Evolutionary conservation across 2,888 invertebrate species (phyloP).

Genomic region (Nematopogon swammerdamellus): DNA sequence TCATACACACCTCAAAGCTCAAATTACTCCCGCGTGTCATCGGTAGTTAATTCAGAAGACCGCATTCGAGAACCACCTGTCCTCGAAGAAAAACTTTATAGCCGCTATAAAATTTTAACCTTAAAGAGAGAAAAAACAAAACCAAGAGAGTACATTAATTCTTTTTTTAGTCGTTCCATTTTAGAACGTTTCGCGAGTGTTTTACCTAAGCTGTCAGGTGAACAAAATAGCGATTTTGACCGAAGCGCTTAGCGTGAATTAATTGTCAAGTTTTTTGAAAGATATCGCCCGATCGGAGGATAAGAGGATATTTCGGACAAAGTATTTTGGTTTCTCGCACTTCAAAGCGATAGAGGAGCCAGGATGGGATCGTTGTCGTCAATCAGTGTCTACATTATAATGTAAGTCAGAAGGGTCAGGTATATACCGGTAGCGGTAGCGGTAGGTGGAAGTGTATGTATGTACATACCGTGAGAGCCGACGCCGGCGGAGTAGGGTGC

Average conservation of each 20-base stretch:
- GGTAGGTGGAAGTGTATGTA: no score
- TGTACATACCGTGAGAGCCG: slow-evolving; percentile 46
- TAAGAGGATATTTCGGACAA: slow-evolving; percentile 19
- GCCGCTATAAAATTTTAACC: slow-evolving; percentile 53
- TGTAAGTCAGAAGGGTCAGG: no score
- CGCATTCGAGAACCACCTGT: slow-evolving; percentile 44
- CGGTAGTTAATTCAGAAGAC: slow-evolving; percentile 47
- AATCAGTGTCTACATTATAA: no score
- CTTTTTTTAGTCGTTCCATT: slow-evolving; percentile 40
- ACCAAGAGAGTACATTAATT: slow-evolving; percentile 32
- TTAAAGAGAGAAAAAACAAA: slow-evolving; percentile 47
- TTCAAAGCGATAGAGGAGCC: no score
- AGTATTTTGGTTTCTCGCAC: no score
- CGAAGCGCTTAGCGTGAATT: slow-evolving; percentile 40
- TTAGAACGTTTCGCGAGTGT: slow-evolving; percentile 33
- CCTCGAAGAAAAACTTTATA: slow-evolving; percentile 55
- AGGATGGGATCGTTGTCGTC: no score
- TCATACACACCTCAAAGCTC: slow-evolving; percentile 25
- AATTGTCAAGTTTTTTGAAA: slow-evolving; percentile 44
- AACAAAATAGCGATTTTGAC: slow-evolving; percentile 53
- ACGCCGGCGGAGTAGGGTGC: slow-evolving; percentile 53
- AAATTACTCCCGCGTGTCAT: slow-evolving; percentile 26
- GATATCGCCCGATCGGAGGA: slow-evolving; percentile 44
- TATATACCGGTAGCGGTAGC: no score
- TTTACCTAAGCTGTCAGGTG: slow-evolving; percentile 55